phyloP scores from a whole-genome alignment of 2,113 vertebrate genomes.

The Peromyscus maniculatus region DNA sequence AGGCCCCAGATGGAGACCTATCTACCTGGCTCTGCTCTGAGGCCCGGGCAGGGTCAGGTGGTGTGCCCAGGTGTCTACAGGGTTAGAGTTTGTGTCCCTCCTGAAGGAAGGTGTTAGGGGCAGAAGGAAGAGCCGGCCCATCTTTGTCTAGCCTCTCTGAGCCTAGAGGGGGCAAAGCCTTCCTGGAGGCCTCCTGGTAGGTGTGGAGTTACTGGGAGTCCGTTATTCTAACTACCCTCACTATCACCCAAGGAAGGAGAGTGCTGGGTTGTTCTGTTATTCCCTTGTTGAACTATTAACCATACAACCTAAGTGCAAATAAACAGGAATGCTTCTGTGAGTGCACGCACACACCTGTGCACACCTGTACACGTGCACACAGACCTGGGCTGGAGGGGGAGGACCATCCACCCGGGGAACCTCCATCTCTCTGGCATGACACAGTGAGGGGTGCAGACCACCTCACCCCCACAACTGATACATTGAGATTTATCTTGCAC shows the following conservation, averaged over 20 bases:
- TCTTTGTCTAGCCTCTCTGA: background rate
- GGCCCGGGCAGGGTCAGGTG: background rate
- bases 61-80: background rate
- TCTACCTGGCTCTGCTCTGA: background rate
- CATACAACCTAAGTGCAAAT: constrained; percentile 60
- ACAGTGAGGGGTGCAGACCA: background rate
- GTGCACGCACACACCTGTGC: background rate
- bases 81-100: background rate
- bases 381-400: background rate
- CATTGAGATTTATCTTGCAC: background rate
- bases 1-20: background rate
- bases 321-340: constrained; percentile 54
- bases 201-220: background rate
- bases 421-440: background rate
- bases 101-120: background rate
- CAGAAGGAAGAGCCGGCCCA: background rate
- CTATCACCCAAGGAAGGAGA: background rate
- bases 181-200: background rate
- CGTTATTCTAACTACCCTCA: constrained; percentile 44
- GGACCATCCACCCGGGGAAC: background rate
- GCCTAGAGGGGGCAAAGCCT: background rate
- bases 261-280: constrained; percentile 53
- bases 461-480: background rate
- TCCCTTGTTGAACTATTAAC: background rate
- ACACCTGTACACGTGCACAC: fast-evolving